Base-by-base conservation (phyloP, 2,797 vertebrate species). In the Myiothlypis chrysogaster region DNA sequence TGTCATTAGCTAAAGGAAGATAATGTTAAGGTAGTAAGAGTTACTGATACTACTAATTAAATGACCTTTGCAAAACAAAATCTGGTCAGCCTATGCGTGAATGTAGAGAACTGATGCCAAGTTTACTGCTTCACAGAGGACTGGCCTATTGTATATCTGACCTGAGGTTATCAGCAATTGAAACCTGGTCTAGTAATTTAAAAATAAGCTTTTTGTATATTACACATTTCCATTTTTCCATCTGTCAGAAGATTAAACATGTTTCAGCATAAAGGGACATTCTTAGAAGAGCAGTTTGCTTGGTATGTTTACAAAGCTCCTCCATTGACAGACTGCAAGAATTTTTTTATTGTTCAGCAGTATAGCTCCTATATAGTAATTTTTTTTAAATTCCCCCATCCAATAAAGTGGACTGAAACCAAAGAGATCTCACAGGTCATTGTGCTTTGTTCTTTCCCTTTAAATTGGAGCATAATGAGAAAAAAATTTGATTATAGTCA, bases 1-100 rank as follows among this genome's bases (percentile, higher is more conserved):
- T 98, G 64, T 97, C 97, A 69, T 97, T 96, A 94, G 93, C 94
- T 86, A 35, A 91, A 94, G 88, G 83, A 79, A 95, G 94, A 92
- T 90, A 89, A 94, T 73, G 93, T 78, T 92, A 89, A 94, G 69
- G 87, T 90, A 84, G 79, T 80, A 94, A 71, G 88, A 86, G 89
- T 90, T 95, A 92, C 66, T 52, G 91, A 96, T 89, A 87, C 83
- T 82, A 49, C 87, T 89, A 96, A 96, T 97, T 95, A 96, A 95
- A 94, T 81, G 92, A 66, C 81, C 49, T 95, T 72, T 93, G 79
- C 89, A 93, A 94, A 96, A 81, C 80, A 95, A 94, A 87, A 90
- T 78, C 59, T 81, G 55, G 83, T 91, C 89, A 75, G 61, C 52
- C 71, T 77, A 12, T 83, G 89, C 34, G 52, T 72, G 86, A 91